A percentile compares a stretch with the other conserved stretches of the same genome.
Conservation (phyloP, 2,113 vertebrate species). For the Chloropsis cyanopogon region DNA sequence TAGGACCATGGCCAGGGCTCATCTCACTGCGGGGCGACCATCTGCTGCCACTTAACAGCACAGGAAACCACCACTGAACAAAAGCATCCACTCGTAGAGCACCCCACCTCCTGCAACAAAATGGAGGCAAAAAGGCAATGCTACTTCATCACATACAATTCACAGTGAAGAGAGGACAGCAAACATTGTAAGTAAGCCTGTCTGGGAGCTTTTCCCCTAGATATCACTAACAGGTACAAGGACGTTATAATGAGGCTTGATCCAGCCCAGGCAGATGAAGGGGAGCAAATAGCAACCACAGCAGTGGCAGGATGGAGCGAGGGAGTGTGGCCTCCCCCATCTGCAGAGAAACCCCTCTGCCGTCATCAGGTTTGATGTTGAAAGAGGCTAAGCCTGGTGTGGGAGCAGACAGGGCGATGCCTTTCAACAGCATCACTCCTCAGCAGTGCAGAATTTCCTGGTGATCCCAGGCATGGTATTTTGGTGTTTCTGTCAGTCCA, state of each 20-base stretch:
- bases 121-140: slow-evolving; percentile 13
- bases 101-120: slow-evolving; percentile 54
- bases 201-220: neutral
- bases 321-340: neutral
- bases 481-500: slow-evolving; percentile 22
- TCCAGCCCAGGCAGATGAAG: neutral
- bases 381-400: neutral
- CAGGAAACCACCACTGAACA: slow-evolving; percentile 66
- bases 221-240: neutral
- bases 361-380: neutral
- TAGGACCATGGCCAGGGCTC: slow-evolving; percentile 66
- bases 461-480: neutral
- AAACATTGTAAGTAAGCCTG: neutral
- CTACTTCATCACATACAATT: neutral
- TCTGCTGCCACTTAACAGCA: slow-evolving; percentile 69
- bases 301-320: neutral
- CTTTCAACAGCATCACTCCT: slow-evolving; percentile 1
- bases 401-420: neutral
- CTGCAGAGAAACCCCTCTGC: neutral
- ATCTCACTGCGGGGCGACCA: slow-evolving; percentile 59
- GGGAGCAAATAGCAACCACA: neutral
- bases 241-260: neutral
- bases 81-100: slow-evolving; percentile 47
- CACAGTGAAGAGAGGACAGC: neutral
- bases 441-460: slow-evolving; percentile 3